phyloP scores from a whole-genome alignment of 2,888 invertebrate genomes.

The Zaprionus lineosus region DNA sequence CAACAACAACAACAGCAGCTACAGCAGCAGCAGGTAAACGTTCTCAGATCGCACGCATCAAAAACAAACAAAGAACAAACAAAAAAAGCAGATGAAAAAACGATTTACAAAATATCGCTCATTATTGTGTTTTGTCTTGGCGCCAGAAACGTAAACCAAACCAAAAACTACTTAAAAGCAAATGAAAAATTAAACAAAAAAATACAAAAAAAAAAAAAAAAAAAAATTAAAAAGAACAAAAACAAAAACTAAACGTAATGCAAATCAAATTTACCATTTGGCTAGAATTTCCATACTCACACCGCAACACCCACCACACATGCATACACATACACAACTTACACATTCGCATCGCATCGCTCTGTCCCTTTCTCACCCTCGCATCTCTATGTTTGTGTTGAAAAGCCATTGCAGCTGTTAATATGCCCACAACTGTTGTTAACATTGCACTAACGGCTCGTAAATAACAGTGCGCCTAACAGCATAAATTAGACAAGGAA shows the following conservation, averaged over 20 bases:
- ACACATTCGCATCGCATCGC: constrained; percentile 19
- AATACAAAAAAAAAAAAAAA: constrained; percentile 24
- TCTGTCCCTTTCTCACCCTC: constrained; percentile 8
- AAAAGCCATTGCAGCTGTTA: constrained; percentile 9
- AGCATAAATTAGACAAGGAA: neutral
- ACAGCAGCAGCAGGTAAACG: constrained; percentile 67
- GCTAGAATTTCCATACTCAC: constrained; percentile 61
- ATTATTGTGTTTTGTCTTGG: constrained; percentile 74
- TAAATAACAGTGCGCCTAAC: constrained; percentile 48
- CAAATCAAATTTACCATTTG: constrained; percentile 60
- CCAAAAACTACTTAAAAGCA: constrained; percentile 66
- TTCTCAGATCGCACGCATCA: constrained; percentile 71
- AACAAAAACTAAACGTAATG: constrained; percentile 37
- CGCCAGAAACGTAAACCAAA: constrained; percentile 73
- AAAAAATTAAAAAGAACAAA: constrained; percentile 28
- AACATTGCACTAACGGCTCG: constrained; percentile 66
- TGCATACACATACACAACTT: constrained; percentile 16
- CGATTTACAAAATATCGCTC: constrained; percentile 50
- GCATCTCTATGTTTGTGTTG: no score
- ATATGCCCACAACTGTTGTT: constrained; percentile 51
- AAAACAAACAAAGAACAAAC: constrained; percentile 36
- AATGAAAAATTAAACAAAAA: constrained; percentile 37
- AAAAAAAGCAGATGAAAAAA: constrained; percentile 39
- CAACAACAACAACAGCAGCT: constrained; percentile 71
- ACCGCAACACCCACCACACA: constrained; percentile 30